Conservation (phyloP, 1,140 invertebrate genomes). For the Trachymyrmex cornetzi region DNA sequence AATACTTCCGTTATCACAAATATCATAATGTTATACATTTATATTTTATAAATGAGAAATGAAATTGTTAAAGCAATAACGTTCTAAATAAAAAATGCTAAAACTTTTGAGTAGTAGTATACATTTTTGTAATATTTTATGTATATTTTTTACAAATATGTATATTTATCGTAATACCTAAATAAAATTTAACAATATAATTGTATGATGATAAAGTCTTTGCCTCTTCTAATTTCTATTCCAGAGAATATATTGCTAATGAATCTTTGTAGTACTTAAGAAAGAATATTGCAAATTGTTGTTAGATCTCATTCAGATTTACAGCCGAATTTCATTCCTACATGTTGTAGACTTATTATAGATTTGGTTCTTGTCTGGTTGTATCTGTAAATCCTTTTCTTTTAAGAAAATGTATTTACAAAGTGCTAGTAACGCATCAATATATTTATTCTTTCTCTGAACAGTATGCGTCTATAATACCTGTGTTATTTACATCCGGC, state of each 20-base stretch:
- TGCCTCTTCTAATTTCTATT: background rate
- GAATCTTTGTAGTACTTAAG: background rate
- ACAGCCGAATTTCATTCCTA: background rate
- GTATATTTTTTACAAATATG: background rate
- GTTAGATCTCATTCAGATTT: background rate
- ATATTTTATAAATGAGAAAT: no score
- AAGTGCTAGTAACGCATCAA: background rate
- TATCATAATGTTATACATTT: no score
- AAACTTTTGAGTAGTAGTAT: no score
- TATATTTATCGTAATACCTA: background rate
- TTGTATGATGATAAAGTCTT: background rate
- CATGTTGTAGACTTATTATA: background rate
- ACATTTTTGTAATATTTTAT: no score
- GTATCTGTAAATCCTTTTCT: background rate
- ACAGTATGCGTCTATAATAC: background rate
- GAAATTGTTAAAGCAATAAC: no score
- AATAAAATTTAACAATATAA: slow-evolving; percentile 7
- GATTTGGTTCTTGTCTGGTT: background rate
- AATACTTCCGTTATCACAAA: no score
- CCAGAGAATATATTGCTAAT: background rate
- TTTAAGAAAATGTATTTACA: slow-evolving; percentile 23
- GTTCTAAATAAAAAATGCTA: no score
- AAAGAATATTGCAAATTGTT: background rate
- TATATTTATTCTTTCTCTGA: background rate
- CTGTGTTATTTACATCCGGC: background rate